Percentiles rank a stretch among this genome's conserved stretches.
Evolutionary conservation across 2,888 invertebrate species (phyloP).

Genomic region (Metacarcinus magister): DNA sequence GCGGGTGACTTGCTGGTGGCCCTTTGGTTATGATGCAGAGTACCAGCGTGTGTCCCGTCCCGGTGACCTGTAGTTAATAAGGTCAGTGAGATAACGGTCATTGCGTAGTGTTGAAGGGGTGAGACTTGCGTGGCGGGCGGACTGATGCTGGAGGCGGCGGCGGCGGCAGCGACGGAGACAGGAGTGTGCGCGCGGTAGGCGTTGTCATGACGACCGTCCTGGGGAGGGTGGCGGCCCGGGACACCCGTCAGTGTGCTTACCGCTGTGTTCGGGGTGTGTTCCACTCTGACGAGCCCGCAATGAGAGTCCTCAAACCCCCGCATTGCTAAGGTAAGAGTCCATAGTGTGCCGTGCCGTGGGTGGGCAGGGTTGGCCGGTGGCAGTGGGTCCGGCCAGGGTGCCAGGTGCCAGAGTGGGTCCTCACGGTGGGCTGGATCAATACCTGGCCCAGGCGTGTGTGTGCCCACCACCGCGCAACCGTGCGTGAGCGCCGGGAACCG

Average conservation of each 20-base stretch:
- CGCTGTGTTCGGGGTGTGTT: conserved; percentile 75
- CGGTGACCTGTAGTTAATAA: neutral
- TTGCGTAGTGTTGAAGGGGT: neutral
- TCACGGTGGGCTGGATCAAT: conserved; percentile 59
- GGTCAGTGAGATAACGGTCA: neutral
- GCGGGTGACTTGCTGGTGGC: neutral
- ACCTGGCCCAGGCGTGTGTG: conserved; percentile 27
- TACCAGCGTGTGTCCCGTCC: neutral
- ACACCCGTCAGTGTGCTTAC: conserved; percentile 73
- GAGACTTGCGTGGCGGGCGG: neutral
- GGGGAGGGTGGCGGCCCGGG: conserved; percentile 60
- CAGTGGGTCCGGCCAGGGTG: neutral
- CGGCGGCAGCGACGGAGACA: neutral
- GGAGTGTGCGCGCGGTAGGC: conserved; percentile 62
- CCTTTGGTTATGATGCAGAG: neutral
- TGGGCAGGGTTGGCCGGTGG: neutral
- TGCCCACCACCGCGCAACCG: conserved; percentile 56
- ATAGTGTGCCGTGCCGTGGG: neutral
- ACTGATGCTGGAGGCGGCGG: neutral
- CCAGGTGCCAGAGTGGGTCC: conserved; percentile 26
- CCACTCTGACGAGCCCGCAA: conserved; percentile 65
- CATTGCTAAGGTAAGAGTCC: conserved; percentile 76
- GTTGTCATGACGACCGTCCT: conserved; percentile 64
- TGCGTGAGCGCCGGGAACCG: conserved; percentile 49
- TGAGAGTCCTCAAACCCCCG: conserved; percentile 80